Evolutionary conservation across 2,113 vertebrate genomes (phyloP), one percentile per base, ranked within the genome.

Genomic region (Oncorhynchus kisutch): DNA sequence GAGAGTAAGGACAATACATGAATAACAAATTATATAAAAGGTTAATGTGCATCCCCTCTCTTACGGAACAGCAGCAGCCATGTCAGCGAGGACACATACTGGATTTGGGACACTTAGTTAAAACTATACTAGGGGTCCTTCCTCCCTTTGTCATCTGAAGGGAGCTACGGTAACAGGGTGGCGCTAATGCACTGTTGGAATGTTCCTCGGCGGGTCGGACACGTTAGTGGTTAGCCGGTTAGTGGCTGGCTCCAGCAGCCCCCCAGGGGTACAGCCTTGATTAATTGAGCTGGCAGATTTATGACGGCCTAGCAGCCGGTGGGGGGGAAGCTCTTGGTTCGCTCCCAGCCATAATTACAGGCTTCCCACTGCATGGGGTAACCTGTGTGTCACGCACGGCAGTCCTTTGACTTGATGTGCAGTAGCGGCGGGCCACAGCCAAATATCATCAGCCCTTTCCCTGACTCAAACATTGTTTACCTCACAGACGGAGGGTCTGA

Each of bases 251-350:
- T 87, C 77, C 85, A 77, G 74, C 78, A 74, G 39, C 81, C 86
- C 89, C 89, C 82, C 74, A 71, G 85, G 91, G 89, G 78, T 76
- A 79, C 80, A 75, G 22, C 39, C 79, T 81, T 91, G 85, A 88
- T 91, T 87, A 87, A 91, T 88, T 80, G 68, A 81, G 79, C 85
- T 89, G 88, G 84, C 84, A 90, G 90, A 92, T 90, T 93, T 92
- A 93, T 89, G 87, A 85, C 73, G 73, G 75, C 69, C 78, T 77
- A 64, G 74, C 76, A 89, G 86, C 82, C 79, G 79, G 79, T 72
- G 59, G 79, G 82, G 82, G 74, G 77, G 86, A 90, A 79, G 74
- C 14, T 87, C 77, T 64, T 80, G 62, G 84, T 67, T 49, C 71
- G 68, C 7, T 45, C 59, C 27, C 60, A 72, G 25, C 49, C 64